phyloP scores from a whole-genome alignment of 2,797 vertebrate genomes.

The Dryobates pubescens region DNA sequence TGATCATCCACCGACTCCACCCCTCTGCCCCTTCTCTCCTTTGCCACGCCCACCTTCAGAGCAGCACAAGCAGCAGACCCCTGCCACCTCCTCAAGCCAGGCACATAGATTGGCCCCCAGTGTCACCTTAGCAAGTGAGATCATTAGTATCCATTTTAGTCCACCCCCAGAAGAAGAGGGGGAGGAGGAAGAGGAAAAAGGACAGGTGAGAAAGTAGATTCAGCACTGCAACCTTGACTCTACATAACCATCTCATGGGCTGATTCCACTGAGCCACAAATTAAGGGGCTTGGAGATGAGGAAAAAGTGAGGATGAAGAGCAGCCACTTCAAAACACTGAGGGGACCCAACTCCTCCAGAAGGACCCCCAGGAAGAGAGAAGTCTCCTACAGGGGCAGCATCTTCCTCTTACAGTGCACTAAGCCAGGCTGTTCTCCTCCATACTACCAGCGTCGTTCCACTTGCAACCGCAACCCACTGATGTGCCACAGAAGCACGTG shows the following conservation, averaged over 20 bases:
- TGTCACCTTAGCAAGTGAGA: not conserved
- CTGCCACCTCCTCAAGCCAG: not conserved
- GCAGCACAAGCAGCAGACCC: not conserved
- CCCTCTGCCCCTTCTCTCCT: not conserved
- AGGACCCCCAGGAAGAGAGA: not conserved
- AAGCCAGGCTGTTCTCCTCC: fast-evolving
- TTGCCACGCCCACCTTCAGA: not conserved
- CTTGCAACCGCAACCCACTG: fast-evolving
- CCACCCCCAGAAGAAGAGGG: not conserved
- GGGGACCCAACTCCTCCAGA: not conserved
- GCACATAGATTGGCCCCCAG: not conserved
- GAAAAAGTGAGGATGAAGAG: slow-evolving; percentile 23
- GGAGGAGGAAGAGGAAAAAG: not conserved
- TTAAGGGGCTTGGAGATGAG: not conserved
- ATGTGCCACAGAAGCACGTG: fast-evolving
- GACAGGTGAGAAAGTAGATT: not conserved
- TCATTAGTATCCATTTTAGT: not conserved
- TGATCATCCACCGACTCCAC: not conserved
- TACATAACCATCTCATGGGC: not conserved
- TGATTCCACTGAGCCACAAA: not conserved
- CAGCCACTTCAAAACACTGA: not conserved
- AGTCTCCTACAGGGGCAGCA: not conserved
- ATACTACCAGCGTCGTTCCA: not conserved
- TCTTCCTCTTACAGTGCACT: not conserved
- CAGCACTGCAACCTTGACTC: not conserved